Evolutionary conservation across 2,113 vertebrate genomes (phyloP).

Genomic region (Aspidoscelis tigris): DNA sequence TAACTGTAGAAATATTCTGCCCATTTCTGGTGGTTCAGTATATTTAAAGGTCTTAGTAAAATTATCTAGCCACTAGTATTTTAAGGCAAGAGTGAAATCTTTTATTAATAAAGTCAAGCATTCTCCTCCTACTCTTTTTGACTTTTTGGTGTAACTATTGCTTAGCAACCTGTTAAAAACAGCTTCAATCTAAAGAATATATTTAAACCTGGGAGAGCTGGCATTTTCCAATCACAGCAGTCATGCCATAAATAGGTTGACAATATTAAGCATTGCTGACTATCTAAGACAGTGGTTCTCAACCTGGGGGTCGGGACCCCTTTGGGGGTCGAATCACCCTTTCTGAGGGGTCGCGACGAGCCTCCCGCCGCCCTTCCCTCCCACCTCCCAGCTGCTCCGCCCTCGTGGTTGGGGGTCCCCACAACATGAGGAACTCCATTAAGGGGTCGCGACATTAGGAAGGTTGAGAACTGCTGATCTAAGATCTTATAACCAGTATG

Average conservation of each 20-base stretch:
- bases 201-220: background rate
- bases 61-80: background rate
- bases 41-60: background rate
- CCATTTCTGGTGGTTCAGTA: background rate
- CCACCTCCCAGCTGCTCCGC: too few species aligned
- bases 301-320: too few species aligned
- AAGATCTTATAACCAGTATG: too few species aligned
- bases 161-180: constrained; percentile 9
- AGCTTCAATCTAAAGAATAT: background rate
- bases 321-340: too few species aligned
- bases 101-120: background rate
- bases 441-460: too few species aligned
- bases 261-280: background rate
- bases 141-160: background rate
- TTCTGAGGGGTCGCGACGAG: too few species aligned
- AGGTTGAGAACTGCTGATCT: too few species aligned
- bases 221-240: background rate
- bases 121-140: background rate
- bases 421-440: too few species aligned
- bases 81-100: background rate
- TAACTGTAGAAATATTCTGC: too few species aligned
- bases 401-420: too few species aligned
- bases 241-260: background rate
- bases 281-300: too few species aligned
- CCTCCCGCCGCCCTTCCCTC: too few species aligned